phyloP scores from a whole-genome alignment of 2,797 vertebrate genomes.

The Gymnothorax reevesii region DNA sequence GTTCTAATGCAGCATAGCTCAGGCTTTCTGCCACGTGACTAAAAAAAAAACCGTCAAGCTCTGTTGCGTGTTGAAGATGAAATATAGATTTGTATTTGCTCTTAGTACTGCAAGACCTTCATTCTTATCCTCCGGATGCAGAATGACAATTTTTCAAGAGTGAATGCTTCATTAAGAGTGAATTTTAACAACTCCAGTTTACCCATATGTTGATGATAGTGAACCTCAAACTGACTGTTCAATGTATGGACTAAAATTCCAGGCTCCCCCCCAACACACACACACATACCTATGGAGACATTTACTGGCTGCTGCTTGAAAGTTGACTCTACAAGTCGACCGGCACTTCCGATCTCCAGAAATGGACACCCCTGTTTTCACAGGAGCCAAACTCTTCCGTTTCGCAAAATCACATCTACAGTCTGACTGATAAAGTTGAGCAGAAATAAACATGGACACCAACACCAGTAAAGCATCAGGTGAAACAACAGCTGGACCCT shows the following conservation, averaged over 20 bases:
- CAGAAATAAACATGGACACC: neutral
- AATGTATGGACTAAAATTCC: neutral
- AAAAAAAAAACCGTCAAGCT: neutral
- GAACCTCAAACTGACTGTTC: neutral
- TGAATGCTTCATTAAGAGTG: neutral
- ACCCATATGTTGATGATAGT: neutral
- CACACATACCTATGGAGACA: neutral
- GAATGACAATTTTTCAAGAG: neutral
- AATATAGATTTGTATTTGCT: neutral
- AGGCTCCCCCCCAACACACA: neutral
- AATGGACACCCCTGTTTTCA: too few species aligned
- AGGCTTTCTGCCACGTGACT: neutral
- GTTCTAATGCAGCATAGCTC: neutral
- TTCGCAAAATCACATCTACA: too few species aligned
- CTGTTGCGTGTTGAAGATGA: neutral
- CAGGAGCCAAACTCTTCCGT: too few species aligned
- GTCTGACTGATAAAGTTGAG: too few species aligned
- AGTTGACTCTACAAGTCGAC: too few species aligned
- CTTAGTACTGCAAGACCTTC: neutral
- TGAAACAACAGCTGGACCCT: neutral
- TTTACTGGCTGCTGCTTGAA: too few species aligned
- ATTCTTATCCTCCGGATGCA: neutral
- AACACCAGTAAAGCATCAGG: neutral
- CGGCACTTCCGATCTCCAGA: too few species aligned
- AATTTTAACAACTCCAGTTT: neutral